Conservation (phyloP, 2,888 invertebrate species). For the Cordilura impudica region DNA sequence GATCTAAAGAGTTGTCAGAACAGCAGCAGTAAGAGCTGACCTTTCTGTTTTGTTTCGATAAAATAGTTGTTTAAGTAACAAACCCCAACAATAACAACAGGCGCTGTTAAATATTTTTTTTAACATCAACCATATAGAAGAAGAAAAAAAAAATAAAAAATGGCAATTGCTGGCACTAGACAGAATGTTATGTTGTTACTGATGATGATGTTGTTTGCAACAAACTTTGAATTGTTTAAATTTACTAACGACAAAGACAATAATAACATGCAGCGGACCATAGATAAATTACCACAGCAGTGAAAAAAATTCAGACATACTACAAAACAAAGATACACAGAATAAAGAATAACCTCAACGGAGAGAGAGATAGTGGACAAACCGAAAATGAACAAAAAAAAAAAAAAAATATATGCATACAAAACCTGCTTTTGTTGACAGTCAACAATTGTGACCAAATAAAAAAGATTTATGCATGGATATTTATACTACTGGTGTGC, state of each 20-base stretch:
- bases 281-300: constrained; percentile 59
- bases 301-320: neutral
- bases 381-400: constrained; percentile 9
- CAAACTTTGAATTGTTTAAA: constrained; percentile 59
- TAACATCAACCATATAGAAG: constrained; percentile 25
- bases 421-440: constrained; percentile 53
- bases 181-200: constrained; percentile 1
- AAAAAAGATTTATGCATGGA: constrained; percentile 35
- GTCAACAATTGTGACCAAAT: constrained; percentile 46
- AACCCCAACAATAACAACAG: constrained; percentile 20
- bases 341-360: constrained; percentile 31
- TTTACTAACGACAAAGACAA: constrained; percentile 60
- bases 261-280: constrained; percentile 59
- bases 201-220: constrained; percentile 48
- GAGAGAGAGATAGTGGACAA: constrained; percentile 18
- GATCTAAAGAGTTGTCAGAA: constrained; percentile 44
- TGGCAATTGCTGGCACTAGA: neutral
- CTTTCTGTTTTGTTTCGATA: constrained; percentile 10
- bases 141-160: constrained; percentile 10
- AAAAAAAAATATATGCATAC: constrained; percentile 38
- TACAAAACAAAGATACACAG: constrained; percentile 8
- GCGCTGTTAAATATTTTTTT: constrained; percentile 31
- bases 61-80: neutral
- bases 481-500: constrained; percentile 9
- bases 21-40: constrained; percentile 27